Base-by-base conservation (phyloP, 2,888 invertebrate species). In the Cheilosia scutellata region DNA sequence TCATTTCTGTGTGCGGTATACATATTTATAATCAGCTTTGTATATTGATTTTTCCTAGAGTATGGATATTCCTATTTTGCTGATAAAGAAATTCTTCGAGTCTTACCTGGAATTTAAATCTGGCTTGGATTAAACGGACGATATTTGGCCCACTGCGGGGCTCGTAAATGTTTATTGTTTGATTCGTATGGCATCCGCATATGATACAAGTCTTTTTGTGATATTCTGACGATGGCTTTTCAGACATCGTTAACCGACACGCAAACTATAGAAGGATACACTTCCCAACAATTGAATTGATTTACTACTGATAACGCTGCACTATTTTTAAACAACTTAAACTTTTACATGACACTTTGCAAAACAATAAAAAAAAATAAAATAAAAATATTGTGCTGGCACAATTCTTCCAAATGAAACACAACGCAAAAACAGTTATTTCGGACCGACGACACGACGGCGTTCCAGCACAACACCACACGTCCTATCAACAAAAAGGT, bases 151-250 rank as follows among this genome's bases (percentile, higher is more conserved):
- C 92, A 87, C 90, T 91, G 79, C 92, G 91, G 44, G 92, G 92
- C 88, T 92, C 92, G 82, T 92, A 92, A 83, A 92, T 92, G 88
- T 92, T 92, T 78, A 92, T 92, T 44, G 92, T 91, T 88, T 91
- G 91, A 75, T 91, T 91, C 25, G 92, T 92, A 84, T 92, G 92
- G 88, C 92, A 92, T 87, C 92, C 92, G 78, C 92, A 92, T 78
- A 92, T 92, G 83, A 92, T 91, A 89, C 92, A 92, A 88, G 92
- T 92, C 89, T 91, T 91, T 88, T 92, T 92, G 80, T 92, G 89
- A 88, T 90, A 91, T 88, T 92, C 91, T 86, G 89, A 82, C 60
- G 89, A 83, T 63, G 89, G 87, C 79, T 89, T 89, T 68, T 90
- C 89, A 25, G 90, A 89, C 90, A 90, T 90, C 53, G 47, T 71